Percentiles rank a stretch among this genome's conserved stretches.
These are phyloP conservation scores for Odontamblyopus rebecca DNA, from an alignment of 2,797 vertebrate genomes.

Conservation along the genomic window DNA sequence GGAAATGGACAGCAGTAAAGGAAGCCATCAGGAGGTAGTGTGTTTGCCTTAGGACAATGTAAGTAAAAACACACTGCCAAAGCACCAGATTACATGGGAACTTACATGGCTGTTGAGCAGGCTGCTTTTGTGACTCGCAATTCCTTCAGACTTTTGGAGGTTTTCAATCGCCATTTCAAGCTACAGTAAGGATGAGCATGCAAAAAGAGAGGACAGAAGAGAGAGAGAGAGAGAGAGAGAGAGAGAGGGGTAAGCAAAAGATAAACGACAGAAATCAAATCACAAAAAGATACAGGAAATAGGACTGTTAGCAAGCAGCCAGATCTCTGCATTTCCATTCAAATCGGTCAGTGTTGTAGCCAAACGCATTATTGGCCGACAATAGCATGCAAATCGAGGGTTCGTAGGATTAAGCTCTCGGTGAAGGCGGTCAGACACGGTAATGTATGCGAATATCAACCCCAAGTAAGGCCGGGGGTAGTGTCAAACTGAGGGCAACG, in stretches of 20 bases:
- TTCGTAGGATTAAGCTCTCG: conserved; percentile 73
- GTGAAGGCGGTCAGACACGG: conserved; percentile 56
- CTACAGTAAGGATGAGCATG: conserved; percentile 89
- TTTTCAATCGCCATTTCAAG: conserved; percentile 99
- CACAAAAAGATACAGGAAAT: conserved; percentile 82
- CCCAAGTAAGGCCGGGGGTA: conserved; percentile 70
- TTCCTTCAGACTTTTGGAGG: conserved; percentile 99
- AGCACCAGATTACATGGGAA: conserved; percentile 72
- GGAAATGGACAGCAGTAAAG: conserved; percentile 27
- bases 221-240: conserved; percentile 53
- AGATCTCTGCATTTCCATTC: conserved; percentile 80
- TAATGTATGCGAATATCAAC: conserved; percentile 78
- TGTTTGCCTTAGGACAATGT: conserved; percentile 26
- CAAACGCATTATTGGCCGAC: conserved; percentile 74
- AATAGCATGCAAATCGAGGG: conserved; percentile 81
- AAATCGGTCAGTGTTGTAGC: conserved; percentile 78
- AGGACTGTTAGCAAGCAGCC: conserved; percentile 90
- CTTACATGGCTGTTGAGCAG: conserved; percentile 99
- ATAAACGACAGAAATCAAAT: conserved; percentile 34
- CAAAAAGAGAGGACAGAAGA: conserved; percentile 66
- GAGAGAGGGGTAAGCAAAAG: conserved; percentile 57
- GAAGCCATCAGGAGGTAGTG: conserved; percentile 42
- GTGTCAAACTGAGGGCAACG: conserved; percentile 56
- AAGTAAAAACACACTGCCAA: conserved; percentile 43
- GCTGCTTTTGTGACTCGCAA: conserved; percentile 99